Evolutionary conservation across 2,113 vertebrate genomes (phyloP).

Genomic region (Zosterops lateralis): DNA sequence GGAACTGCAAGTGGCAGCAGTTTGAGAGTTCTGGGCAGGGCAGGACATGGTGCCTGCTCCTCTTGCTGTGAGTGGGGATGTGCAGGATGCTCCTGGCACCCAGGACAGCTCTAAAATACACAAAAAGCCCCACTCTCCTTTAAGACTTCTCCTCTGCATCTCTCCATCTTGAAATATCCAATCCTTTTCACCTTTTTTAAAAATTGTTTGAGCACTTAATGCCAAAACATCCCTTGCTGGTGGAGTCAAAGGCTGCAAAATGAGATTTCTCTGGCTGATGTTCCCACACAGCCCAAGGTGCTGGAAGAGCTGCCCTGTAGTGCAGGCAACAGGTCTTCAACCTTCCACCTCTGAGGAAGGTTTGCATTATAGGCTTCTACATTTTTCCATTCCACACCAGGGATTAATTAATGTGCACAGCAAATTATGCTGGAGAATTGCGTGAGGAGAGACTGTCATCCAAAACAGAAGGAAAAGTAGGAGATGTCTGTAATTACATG

Average conservation of each 20-base stretch:
- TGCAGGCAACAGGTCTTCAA: not conserved
- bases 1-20: not conserved
- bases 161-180: not conserved
- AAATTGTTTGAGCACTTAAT: not conserved
- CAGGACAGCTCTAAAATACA: not conserved
- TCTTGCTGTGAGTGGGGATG: not conserved
- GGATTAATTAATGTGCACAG: not conserved
- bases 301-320: not conserved
- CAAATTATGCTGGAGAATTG: not conserved
- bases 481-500: not conserved
- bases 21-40: not conserved
- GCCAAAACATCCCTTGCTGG: not conserved
- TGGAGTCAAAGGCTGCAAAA: not conserved
- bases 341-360: not conserved
- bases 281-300: fast-evolving
- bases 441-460: not conserved
- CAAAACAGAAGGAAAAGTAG: not conserved
- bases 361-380: not conserved
- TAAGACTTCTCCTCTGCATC: not conserved
- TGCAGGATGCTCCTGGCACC: not conserved
- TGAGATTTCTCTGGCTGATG: not conserved
- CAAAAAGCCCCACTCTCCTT: not conserved
- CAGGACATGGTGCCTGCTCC: not conserved
- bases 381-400: not conserved
- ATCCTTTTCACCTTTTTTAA: not conserved